Evolutionary conservation across 2,113 vertebrate genomes (phyloP).

Genomic region (Psittacus erithacus): DNA sequence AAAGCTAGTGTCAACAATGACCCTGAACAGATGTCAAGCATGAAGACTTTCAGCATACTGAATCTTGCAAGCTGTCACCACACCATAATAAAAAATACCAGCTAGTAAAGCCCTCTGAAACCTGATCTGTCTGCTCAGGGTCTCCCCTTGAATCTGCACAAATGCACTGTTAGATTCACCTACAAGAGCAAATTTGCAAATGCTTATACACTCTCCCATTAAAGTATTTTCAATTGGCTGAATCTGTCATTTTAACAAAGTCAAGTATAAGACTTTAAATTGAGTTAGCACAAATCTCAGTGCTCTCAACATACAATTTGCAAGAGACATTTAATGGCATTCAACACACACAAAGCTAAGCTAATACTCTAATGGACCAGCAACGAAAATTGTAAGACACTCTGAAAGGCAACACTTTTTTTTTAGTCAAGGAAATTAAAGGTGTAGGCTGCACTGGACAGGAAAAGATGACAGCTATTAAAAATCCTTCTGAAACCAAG

Average conservation of each 20-base stretch:
- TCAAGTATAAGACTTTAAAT: constrained; percentile 6
- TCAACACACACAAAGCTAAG: not conserved
- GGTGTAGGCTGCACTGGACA: not conserved
- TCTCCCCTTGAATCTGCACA: not conserved
- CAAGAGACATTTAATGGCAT: constrained; percentile 30
- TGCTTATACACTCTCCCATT: not conserved
- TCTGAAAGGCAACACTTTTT: not conserved
- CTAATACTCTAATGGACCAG: constrained; percentile 37
- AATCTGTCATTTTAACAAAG: constrained; percentile 10
- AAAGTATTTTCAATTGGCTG: not conserved
- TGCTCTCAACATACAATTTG: not conserved
- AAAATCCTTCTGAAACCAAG: not conserved
- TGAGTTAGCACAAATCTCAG: constrained; percentile 37
- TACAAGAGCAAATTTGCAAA: not conserved
- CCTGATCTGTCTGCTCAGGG: not conserved
- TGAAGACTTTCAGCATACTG: not conserved
- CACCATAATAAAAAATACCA: rapidly evolving
- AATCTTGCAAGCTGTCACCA: not conserved
- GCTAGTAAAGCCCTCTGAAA: not conserved
- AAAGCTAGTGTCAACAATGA: not conserved
- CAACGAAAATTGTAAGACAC: not conserved
- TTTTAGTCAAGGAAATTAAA: not conserved
- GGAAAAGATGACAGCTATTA: not conserved
- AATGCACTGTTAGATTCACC: not conserved
- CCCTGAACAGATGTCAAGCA: not conserved